phyloP scores from a whole-genome alignment of 2,797 vertebrate species.

The Cygnus olor region DNA sequence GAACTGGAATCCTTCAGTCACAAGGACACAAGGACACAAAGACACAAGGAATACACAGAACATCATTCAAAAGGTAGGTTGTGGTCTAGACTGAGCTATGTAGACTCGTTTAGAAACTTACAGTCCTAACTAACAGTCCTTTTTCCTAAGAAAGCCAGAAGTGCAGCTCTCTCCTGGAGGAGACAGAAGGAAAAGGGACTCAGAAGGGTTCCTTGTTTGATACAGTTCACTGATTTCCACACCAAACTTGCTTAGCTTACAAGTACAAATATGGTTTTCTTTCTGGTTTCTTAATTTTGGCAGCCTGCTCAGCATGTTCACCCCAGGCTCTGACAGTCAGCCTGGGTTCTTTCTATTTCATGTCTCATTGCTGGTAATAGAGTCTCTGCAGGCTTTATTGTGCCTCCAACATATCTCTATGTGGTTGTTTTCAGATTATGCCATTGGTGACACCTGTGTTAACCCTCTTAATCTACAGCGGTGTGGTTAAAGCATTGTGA shows the following conservation, averaged over 20 bases:
- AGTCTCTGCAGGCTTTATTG: background rate
- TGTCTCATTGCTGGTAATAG: background rate
- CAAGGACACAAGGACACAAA: no score
- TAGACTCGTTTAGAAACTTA: background rate
- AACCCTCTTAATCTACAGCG: background rate
- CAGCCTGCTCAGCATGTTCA: background rate
- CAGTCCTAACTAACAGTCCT: background rate
- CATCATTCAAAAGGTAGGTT: background rate
- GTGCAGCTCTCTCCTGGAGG: background rate
- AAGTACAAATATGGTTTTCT: background rate
- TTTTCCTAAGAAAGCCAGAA: background rate
- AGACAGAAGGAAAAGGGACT: background rate
- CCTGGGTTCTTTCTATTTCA: background rate
- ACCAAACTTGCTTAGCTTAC: background rate
- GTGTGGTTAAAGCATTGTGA: background rate
- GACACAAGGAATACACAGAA: background rate
- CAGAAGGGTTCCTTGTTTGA: background rate
- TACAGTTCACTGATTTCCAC: background rate
- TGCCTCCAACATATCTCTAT: background rate
- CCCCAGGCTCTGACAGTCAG: background rate
- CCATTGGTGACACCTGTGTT: background rate
- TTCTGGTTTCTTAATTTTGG: background rate
- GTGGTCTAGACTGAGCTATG: background rate
- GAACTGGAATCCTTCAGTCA: background rate
- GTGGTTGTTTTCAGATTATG: background rate